Base-by-base conservation (phyloP, 1,140 invertebrate species). In the Bathynomus jamesi region DNA sequence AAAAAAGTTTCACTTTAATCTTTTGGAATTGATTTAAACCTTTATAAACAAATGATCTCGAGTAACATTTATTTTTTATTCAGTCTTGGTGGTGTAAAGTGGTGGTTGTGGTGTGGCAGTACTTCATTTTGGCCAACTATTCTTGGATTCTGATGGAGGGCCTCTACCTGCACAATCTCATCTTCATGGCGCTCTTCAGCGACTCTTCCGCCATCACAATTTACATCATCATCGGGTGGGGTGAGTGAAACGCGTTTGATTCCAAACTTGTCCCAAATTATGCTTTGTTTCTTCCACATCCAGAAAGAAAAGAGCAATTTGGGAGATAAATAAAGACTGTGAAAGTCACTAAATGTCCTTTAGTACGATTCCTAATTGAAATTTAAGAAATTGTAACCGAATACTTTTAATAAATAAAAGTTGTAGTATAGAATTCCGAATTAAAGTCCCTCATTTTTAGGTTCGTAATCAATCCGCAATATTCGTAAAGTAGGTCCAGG, bases 141-240 rank as follows among this genome's bases (percentile, higher is more conserved):
- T 88, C 86, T 13, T 91, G 91, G 88, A 89, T 92, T 77, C 82
- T 93, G 24, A 91, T 93, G 86, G 91, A 93, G 81, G 90, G 90
- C 0, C 83, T 92, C 3, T 93, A 91, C 81, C 83, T 93, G 7
- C 89, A 92, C 80, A 92, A 89, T 81, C 83, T 92, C 30, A 87
- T 92, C 40, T 91, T 90, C 80, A 81, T 87, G 60, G 88, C 90
- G 1, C 83, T 90, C 40, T 90, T 90, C 81, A 87, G 88, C 0
- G 89, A 91, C 78, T 85, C 85, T 10, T 85, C 82, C 60, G 86
- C 87, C n/a, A 89, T 91, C 31, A 83, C 83, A 4, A 78, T 84
- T 8, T 92, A 92, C 81, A 85, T 89, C 27, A 71, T 86, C 5
- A 81, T 90, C 7, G 91, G 90, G 76, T 92, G 91, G 91, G 87